A percentile compares a stretch with the other conserved stretches of the same genome.
phyloP scores from a whole-genome alignment of 2,113 vertebrate genomes.

The Scomber japonicus region DNA sequence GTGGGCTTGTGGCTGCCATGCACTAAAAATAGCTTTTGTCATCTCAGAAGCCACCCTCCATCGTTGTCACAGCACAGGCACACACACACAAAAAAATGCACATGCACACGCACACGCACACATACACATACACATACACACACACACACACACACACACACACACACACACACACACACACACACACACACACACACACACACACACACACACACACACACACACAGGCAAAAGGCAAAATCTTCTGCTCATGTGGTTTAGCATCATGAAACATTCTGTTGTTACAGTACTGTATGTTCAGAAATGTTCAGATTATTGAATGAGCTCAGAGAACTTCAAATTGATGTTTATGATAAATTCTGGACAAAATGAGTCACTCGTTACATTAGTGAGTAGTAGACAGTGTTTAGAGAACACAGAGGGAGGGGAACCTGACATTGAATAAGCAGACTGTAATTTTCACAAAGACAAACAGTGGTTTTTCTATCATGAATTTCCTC shows the following conservation, averaged over 20 bases:
- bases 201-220: too few relatives aligned
- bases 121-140: neutral
- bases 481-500: slow-evolving; percentile 9
- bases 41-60: slow-evolving; percentile 57
- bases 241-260: slow-evolving; percentile 14
- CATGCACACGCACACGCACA: slow-evolving; percentile 11
- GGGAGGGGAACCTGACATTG: slow-evolving; percentile 31
- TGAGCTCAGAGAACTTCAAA: neutral
- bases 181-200: too few relatives aligned
- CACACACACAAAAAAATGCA: slow-evolving; percentile 10
- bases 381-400: slow-evolving; percentile 36
- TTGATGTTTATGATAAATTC: slow-evolving; percentile 6
- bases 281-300: neutral
- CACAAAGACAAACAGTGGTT: slow-evolving; percentile 47
- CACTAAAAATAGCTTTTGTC: slow-evolving; percentile 78
- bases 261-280: slow-evolving; percentile 18
- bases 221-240: slow-evolving; percentile 40
- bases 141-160: neutral
- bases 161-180: neutral
- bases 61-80: slow-evolving; percentile 50
- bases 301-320: neutral
- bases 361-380: slow-evolving; percentile 32
- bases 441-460: slow-evolving; percentile 57
- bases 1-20: slow-evolving; percentile 54
- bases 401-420: slow-evolving; percentile 42